phyloP scores from a whole-genome alignment of 2,797 vertebrate species.

The Phyllotis vaccarum region DNA sequence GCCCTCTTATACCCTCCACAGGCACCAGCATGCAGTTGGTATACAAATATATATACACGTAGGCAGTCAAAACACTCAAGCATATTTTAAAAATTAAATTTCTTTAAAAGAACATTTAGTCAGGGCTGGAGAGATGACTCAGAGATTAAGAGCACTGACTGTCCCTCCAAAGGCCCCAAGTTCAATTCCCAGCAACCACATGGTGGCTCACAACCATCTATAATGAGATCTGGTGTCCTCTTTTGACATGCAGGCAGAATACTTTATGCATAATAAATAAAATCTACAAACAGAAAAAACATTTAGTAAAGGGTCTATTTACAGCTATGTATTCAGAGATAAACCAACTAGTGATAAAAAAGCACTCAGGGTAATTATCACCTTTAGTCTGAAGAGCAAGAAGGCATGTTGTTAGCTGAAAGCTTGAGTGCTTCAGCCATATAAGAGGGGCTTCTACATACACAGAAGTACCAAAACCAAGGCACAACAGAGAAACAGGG shows the following conservation, averaged over 20 bases:
- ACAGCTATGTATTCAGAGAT: background rate
- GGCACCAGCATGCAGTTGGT: background rate
- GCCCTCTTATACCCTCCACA: background rate
- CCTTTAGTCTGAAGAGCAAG: background rate
- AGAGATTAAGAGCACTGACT: background rate
- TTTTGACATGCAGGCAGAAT: too few relatives aligned
- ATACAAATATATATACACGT: background rate
- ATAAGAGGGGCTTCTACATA: background rate
- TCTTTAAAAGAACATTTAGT: background rate
- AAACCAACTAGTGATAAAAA: background rate
- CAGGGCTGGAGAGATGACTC: background rate
- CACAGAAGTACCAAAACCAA: background rate
- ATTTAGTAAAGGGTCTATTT: background rate
- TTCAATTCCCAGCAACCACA: background rate
- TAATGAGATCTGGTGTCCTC: too few relatives aligned
- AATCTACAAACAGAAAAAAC: background rate
- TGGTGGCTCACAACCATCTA: too few relatives aligned
- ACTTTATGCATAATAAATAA: background rate
- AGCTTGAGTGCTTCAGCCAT: background rate
- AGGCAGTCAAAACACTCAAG: too few relatives aligned
- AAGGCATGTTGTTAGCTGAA: background rate
- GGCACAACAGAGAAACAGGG: background rate
- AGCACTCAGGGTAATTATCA: background rate
- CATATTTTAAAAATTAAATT: too few relatives aligned
- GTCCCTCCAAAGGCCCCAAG: background rate